Conservation (phyloP, 1,140 invertebrate genomes). For the Tigriopus japonicus region DNA sequence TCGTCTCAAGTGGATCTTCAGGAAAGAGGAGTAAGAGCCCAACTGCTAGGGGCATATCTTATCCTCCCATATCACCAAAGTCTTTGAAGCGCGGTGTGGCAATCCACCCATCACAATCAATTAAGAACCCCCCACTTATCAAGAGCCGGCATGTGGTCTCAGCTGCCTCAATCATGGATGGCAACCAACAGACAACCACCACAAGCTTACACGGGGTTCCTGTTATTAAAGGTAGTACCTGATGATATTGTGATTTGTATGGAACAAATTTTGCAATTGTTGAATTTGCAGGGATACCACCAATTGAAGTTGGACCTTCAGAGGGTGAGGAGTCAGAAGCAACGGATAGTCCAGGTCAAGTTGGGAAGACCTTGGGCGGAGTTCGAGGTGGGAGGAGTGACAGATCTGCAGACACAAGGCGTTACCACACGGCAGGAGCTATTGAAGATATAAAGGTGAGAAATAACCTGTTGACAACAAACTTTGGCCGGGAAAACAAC, state of each 20-base stretch:
- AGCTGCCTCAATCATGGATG: constrained; percentile 17
- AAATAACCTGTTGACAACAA: too few relatives aligned
- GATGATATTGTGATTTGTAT: constrained; percentile 18
- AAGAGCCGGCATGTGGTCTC: constrained; percentile 38
- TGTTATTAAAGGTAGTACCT: constrained; percentile 2
- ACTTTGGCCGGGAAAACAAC: too few relatives aligned
- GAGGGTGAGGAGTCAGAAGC: too few relatives aligned
- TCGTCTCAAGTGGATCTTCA: constrained; percentile 7
- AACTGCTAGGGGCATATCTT: constrained; percentile 39
- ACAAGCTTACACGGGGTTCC: not conserved
- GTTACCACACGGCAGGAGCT: constrained; percentile 43
- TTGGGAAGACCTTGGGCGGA: too few relatives aligned
- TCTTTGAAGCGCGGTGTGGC: constrained; percentile 34
- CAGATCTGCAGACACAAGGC: constrained; percentile 24
- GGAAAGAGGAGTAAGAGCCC: constrained; percentile 21
- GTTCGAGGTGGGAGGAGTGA: too few relatives aligned
- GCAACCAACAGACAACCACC: constrained; percentile 15
- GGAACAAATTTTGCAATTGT: not conserved
- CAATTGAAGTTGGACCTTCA: constrained; percentile 12
- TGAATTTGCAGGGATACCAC: not conserved
- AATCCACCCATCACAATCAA: constrained; percentile 41
- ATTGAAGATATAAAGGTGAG: constrained; percentile 42
- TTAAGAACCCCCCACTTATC: constrained; percentile 49
- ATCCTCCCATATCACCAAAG: constrained; percentile 52
- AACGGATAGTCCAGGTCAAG: too few relatives aligned